A percentile compares a stretch with the other conserved stretches of the same genome.
phyloP scores from a whole-genome alignment of 2,113 vertebrate genomes.

The Trichomycterus rosablanca region DNA sequence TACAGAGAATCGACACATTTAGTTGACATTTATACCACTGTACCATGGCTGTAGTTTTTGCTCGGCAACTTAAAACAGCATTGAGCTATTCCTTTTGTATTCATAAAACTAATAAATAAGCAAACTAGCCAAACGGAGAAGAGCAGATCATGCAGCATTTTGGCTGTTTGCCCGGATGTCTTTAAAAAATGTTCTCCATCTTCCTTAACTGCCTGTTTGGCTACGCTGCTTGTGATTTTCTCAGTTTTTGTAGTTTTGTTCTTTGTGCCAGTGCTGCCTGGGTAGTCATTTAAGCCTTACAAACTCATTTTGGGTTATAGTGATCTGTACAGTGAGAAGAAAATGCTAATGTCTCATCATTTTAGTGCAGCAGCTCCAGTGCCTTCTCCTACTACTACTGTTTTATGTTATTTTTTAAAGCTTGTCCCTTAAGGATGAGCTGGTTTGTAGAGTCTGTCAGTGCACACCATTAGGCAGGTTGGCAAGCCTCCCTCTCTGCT shows the following conservation, averaged over 20 bases:
- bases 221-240: too few species aligned
- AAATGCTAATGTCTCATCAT: background rate
- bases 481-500: conserved; percentile 18
- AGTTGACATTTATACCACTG: too few species aligned
- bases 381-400: background rate
- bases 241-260: background rate
- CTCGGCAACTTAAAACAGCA: too few species aligned
- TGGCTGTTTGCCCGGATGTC: too few species aligned
- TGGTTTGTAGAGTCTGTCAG: conserved; percentile 25
- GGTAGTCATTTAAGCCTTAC: background rate
- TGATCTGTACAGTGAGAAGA: background rate
- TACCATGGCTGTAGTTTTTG: too few species aligned
- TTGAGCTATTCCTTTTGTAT: too few species aligned
- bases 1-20: too few species aligned
- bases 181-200: too few species aligned
- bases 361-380: background rate
- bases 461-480: conserved; percentile 1
- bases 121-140: too few species aligned
- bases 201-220: too few species aligned
- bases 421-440: conserved; percentile 17
- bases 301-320: background rate
- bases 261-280: background rate
- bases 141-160: too few species aligned
- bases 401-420: background rate
- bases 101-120: too few species aligned